Conservation (phyloP, 2,113 vertebrate species). For the Manacus vitellinus region DNA sequence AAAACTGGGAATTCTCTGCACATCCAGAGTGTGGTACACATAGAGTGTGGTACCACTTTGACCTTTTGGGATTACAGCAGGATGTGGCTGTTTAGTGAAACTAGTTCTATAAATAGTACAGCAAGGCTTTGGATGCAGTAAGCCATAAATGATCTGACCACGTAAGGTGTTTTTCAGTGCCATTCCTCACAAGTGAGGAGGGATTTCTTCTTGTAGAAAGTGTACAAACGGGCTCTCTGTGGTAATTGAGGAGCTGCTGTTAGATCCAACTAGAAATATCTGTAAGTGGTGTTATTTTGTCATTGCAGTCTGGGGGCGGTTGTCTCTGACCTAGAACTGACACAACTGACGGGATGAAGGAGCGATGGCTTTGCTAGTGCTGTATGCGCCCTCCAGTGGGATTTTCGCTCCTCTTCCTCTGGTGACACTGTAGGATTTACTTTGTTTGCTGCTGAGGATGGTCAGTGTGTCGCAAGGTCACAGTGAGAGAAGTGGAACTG, state of each 20-base stretch:
- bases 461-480: neutral
- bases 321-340: neutral
- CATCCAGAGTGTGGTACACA: neutral
- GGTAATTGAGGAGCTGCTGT: neutral
- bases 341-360: neutral
- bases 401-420: neutral
- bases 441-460: neutral
- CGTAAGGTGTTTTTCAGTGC: neutral
- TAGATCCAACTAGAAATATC: neutral
- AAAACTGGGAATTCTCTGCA: neutral
- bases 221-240: neutral
- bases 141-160: rapidly evolving
- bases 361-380: slow-evolving; percentile 36
- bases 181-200: neutral
- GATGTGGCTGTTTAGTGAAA: neutral
- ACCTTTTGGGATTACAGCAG: neutral
- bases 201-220: neutral
- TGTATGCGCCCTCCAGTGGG: slow-evolving; percentile 63
- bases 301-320: neutral
- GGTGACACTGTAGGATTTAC: neutral
- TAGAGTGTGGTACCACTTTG: neutral
- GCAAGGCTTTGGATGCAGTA: neutral
- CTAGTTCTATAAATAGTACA: neutral
- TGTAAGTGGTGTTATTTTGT: neutral
- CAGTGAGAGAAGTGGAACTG: neutral